phyloP scores from a whole-genome alignment of 2,888 invertebrate species.

The Aleiodes alternator region DNA sequence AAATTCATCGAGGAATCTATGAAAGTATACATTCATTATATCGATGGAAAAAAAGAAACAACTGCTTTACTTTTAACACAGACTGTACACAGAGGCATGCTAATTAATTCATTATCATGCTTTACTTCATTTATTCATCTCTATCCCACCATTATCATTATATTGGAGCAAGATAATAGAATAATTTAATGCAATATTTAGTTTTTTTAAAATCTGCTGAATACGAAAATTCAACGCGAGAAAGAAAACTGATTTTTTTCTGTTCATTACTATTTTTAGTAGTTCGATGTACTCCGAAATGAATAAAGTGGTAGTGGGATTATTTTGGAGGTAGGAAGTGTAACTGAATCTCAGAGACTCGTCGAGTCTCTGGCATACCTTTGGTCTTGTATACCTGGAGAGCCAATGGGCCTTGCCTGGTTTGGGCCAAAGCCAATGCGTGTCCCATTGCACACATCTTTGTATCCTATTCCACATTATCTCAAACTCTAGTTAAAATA shows the following conservation, averaged over 20 bases:
- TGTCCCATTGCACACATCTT: slow-evolving; percentile 33
- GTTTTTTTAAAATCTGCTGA: not conserved
- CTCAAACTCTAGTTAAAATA: slow-evolving; percentile 22
- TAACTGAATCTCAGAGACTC: slow-evolving; percentile 46
- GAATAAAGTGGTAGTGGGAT: slow-evolving; percentile 36
- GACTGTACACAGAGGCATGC: not conserved
- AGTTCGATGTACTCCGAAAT: not conserved
- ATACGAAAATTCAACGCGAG: not conserved
- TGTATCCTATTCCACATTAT: slow-evolving; percentile 7
- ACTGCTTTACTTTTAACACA: too few relatives aligned
- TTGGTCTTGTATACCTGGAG: slow-evolving; percentile 41
- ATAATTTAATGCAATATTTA: slow-evolving; percentile 1
- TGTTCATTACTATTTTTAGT: slow-evolving; percentile 13
- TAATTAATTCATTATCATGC: slow-evolving; percentile 7
- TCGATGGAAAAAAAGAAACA: too few relatives aligned
- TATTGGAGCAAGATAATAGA: slow-evolving; percentile 2
- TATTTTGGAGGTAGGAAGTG: slow-evolving; percentile 50
- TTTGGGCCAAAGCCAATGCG: slow-evolving; percentile 49
- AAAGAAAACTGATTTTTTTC: not conserved
- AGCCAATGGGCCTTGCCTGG: slow-evolving; percentile 46
- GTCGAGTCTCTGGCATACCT: slow-evolving; percentile 43
- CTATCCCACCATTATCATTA: not conserved
- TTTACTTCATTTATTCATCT: slow-evolving; percentile 10
- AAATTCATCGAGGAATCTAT: not conserved
- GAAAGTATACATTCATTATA: too few relatives aligned